These are phyloP conservation scores for Hypolimnas misippus DNA, from an alignment of 2,888 invertebrate species.

Conservation along the genomic window DNA sequence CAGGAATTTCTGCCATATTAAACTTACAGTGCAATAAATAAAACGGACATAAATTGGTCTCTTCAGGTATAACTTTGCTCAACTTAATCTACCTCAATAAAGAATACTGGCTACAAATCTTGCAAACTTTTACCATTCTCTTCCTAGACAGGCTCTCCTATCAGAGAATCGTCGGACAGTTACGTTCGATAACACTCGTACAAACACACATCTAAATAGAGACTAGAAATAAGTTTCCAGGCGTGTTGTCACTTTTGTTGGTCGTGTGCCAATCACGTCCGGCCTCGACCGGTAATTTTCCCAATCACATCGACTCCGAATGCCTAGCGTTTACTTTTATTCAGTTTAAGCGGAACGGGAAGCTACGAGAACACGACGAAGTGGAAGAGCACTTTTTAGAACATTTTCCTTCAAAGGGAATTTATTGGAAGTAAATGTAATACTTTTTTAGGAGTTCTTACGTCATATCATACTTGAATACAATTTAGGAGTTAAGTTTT, in stretches of 20 bases:
- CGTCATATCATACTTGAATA: no score
- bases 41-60: constrained; percentile 3
- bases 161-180: constrained; percentile 24
- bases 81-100: constrained; percentile 6
- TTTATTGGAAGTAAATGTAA: not conserved
- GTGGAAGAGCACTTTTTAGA: constrained; percentile 23
- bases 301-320: constrained; percentile 51
- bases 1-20: not conserved
- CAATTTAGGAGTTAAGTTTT: no score
- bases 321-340: constrained; percentile 46
- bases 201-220: constrained; percentile 31
- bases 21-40: not conserved
- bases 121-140: constrained; percentile 29
- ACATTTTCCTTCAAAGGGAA: constrained; percentile 12
- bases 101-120: constrained; percentile 20
- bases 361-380: constrained; percentile 23
- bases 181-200: constrained; percentile 19
- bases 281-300: constrained; percentile 49
- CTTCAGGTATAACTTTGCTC: constrained; percentile 6
- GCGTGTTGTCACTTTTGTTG: constrained; percentile 49
- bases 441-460: not conserved
- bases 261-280: constrained; percentile 56
- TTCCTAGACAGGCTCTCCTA: constrained; percentile 26
- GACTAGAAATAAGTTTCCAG: constrained; percentile 37
- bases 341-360: constrained; percentile 42